Percentiles rank a stretch among this genome's conserved stretches.
Evolutionary conservation across 2,113 vertebrate species (phyloP).

Genomic region (Grus americana): DNA sequence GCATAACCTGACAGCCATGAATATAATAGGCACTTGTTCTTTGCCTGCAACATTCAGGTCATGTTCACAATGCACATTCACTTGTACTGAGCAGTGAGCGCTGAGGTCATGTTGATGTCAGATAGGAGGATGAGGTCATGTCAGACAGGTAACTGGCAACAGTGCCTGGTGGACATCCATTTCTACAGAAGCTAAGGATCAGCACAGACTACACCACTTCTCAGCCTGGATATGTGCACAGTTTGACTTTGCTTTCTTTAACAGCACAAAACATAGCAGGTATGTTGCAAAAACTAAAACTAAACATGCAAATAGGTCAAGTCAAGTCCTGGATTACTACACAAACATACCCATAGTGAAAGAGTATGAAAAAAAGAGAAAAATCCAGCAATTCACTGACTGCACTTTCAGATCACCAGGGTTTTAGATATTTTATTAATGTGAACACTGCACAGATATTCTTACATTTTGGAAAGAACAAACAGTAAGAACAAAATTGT

Average conservation of each 20-base stretch:
- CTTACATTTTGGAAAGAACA: neutral
- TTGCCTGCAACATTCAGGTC: neutral
- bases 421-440: neutral
- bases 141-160: neutral
- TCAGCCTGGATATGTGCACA: neutral
- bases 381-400: neutral
- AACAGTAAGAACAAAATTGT: neutral
- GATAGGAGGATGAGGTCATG: neutral
- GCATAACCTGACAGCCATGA: neutral
- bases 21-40: neutral
- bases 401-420: neutral
- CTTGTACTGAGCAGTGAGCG: neutral
- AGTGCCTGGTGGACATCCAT: neutral
- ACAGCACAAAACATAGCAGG: neutral
- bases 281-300: neutral
- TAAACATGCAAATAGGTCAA: neutral
- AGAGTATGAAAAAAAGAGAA: neutral
- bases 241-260: neutral
- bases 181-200: neutral
- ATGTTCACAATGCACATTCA: neutral
- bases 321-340: neutral
- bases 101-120: neutral
- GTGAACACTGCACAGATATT: neutral
- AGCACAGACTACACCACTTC: neutral
- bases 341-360: neutral